Evolutionary conservation across 2,888 invertebrate genomes (phyloP), one percentile per base, ranked within the genome.

Genomic region (Panzeria rudis): DNA sequence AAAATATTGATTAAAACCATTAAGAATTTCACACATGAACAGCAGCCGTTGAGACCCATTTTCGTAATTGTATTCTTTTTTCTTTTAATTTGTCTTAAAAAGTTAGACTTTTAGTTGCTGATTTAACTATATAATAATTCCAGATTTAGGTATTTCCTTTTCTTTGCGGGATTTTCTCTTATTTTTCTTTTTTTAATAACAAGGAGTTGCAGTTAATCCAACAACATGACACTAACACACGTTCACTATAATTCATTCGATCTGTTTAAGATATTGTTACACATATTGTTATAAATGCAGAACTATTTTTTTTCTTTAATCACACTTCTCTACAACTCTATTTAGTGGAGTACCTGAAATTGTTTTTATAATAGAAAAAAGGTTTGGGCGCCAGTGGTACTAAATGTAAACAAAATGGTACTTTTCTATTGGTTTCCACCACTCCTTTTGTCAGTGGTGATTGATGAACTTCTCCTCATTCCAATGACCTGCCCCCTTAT

Each of bases 1-100:
- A 91, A 89, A 84, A 92, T 89, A 89, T 92, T 92, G 88, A 92
- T 90, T 87, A 92, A 89, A 86, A 92, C 91, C 91, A 92, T 91
- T 86, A 92, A 88, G 87, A 91, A 92, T 89, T 92, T 92, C 47
- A 92, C 91, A 88, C 92, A 91, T 77, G 91, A 90, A 90, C 92
- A 92, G 88, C 92, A 92, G 83, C 92, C 92, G 88, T 90, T 91
- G 61, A 92, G 89, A 86, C 92, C 92, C 92, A 92, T 92, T 88
- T 91, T 89, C 32, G 25, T 54, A 52, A 29, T 72, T 84, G n/a
- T 50, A 61, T 20, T 61, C 9, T 17, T 50, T 23, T 61, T 29
- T 20, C 8, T 29, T 29, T 23, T 52, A 4, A 2, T 32, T 54
- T 44, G 17, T 25, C 13, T 52, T 61, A 52, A 7, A n/a, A 35